Base-by-base conservation (phyloP, 2,113 vertebrate genomes). In the Brienomyrus brachyistius region DNA sequence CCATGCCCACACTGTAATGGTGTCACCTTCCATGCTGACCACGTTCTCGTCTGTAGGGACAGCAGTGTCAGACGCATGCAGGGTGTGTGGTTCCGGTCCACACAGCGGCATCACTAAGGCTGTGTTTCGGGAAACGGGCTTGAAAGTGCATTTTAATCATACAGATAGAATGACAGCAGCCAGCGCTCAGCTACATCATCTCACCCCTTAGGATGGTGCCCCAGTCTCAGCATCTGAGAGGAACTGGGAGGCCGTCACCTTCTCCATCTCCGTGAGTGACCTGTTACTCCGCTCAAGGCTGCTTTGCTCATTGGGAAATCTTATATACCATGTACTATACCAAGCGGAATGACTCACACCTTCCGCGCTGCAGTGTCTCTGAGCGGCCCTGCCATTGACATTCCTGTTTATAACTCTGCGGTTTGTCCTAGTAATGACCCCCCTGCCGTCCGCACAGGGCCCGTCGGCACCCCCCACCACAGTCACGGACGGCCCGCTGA, bases 231-330 rank as follows among this genome's bases (percentile, higher is more conserved):
- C 93, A 70, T 96, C 95, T 89, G 95, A 96, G 93, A 96, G 95
- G 92, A 97, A 97, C 91, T 97, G 96, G 97, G 96, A 97, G 89
- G 96, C 96, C 40, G 95, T 97, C 94, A 97, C 96, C 91, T 96
- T 96, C 90, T 95, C 96, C 89, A 62, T 96, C 90, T 96, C 95
- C 90, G 97, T 97, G 95, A 96, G 96, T 96, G 92, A 92, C 92
- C 92, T 91, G 43, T 92, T 91, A 17, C 13, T 4, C 50, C 10
- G 4, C 35, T 56, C 50, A 31, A 31, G 8, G 27, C 15, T 35
- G 13, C 51, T 43, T 80, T 80, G 31, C 0, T 80, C 35, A 17
- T 80, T 80, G 74, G 74, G 35, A 43, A 43, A 80, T 43, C n/a
- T 27, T 70, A 31, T 27, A 31, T 70, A 70, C n/a, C 9, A 1